These are phyloP conservation scores for Ceyx melanurus DNA, from an alignment of 2,113 vertebrate species.

Conservation along the genomic window DNA sequence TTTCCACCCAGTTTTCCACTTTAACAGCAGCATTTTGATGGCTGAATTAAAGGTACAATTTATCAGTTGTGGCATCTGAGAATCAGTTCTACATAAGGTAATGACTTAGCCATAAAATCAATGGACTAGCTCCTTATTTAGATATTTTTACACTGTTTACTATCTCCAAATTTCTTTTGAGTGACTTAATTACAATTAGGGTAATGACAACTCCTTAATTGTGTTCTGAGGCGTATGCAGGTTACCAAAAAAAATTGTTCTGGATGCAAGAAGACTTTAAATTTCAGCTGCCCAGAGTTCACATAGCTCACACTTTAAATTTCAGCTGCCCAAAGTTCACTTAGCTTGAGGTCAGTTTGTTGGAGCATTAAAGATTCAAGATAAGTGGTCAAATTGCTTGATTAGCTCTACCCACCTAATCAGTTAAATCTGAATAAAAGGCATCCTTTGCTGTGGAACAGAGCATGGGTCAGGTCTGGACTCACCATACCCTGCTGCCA, in stretches of 20 bases:
- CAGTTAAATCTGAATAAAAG: conserved; percentile 30
- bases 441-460: neutral
- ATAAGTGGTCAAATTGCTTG: conserved; percentile 14
- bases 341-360: neutral
- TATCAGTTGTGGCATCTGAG: neutral
- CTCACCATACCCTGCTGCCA: neutral
- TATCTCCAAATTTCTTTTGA: neutral
- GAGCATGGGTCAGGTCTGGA: neutral
- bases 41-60: neutral
- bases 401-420: neutral
- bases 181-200: conserved; percentile 47
- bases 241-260: neutral
- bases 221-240: neutral
- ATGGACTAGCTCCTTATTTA: conserved; percentile 3
- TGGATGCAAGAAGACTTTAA: neutral
- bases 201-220: conserved; percentile 31
- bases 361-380: conserved; percentile 14
- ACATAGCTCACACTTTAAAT: neutral
- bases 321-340: neutral
- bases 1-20: neutral
- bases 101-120: conserved; percentile 28
- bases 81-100: neutral
- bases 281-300: neutral
- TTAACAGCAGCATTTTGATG: conserved; percentile 5
- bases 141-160: conserved; percentile 41